phyloP scores from a whole-genome alignment of 2,888 invertebrate genomes.

The Pollenia angustigena region DNA sequence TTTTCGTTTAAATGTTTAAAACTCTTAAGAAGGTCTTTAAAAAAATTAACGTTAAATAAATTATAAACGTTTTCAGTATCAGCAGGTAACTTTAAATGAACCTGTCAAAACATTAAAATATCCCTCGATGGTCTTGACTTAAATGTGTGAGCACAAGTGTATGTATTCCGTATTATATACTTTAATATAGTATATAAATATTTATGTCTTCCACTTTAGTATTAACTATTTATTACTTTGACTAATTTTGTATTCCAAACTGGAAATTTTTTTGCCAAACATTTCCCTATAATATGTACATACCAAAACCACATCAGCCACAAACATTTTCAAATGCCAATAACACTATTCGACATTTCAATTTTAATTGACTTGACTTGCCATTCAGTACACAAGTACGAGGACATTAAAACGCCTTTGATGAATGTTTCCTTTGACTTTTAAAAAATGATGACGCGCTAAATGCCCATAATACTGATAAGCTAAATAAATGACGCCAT shows the following conservation, averaged over 20 bases:
- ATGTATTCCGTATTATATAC: constrained; percentile 34
- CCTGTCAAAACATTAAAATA: not conserved
- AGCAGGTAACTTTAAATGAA: not conserved
- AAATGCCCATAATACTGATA: not conserved
- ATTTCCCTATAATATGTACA: constrained; percentile 18
- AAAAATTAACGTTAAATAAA: too few relatives aligned
- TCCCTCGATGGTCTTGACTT: constrained; percentile 14
- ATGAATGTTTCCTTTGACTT: not conserved
- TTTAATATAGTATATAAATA: constrained; percentile 5
- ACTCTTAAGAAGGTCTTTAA: too few relatives aligned
- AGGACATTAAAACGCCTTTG: not conserved
- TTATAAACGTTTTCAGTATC: too few relatives aligned
- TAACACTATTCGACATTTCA: not conserved
- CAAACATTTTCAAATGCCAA: not conserved
- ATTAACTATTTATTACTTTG: not conserved
- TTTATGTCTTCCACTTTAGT: not conserved
- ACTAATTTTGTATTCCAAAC: not conserved
- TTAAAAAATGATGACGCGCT: constrained; percentile 8
- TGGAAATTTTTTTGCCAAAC: constrained; percentile 28
- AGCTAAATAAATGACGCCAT: constrained; percentile 38
- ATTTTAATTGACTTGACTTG: not conserved
- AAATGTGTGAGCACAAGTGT: constrained; percentile 58
- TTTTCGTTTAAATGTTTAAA: too few relatives aligned
- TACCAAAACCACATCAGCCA: not conserved
- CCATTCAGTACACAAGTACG: not conserved